Conservation (phyloP, 2,797 vertebrate species). For the Aulostomus chinensis region DNA sequence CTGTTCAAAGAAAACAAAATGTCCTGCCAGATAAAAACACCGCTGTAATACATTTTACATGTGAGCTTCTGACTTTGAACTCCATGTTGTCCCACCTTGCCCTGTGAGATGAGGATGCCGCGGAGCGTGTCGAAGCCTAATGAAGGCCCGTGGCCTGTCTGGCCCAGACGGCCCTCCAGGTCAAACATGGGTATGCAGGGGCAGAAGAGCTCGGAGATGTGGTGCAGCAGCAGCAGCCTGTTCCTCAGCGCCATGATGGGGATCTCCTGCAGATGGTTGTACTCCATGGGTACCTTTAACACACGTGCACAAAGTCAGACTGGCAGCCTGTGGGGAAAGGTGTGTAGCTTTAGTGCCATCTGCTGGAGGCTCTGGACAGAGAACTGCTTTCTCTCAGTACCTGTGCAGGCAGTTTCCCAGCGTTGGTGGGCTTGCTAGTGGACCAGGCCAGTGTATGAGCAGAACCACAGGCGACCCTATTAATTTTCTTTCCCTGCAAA, state of each 20-base stretch:
- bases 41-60: not conserved
- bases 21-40: not conserved
- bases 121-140: constrained; percentile 93
- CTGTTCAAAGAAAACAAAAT: constrained; percentile 65
- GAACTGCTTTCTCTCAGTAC: constrained; percentile 64
- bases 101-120: constrained; percentile 97
- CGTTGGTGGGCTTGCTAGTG: constrained; percentile 97
- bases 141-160: constrained; percentile 90
- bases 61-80: not conserved
- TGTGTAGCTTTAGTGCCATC: constrained; percentile 48
- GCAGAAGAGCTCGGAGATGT: constrained; percentile 98
- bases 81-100: constrained; percentile 83
- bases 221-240: constrained; percentile 92
- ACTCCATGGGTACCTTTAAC: constrained; percentile 96
- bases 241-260: constrained; percentile 92
- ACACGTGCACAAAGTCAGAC: constrained; percentile 4
- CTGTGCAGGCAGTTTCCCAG: constrained; percentile 95
- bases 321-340: not conserved
- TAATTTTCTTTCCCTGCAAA: constrained; percentile 98
- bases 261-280: constrained; percentile 97
- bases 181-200: constrained; percentile 99
- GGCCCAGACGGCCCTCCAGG: constrained; percentile 93
- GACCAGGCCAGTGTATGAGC: constrained; percentile 98
- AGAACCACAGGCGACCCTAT: constrained; percentile 96
- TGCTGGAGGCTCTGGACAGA: constrained; percentile 28